Evolutionary conservation across 2,113 vertebrate genomes (phyloP).

Genomic region (Circaetus gallicus): DNA sequence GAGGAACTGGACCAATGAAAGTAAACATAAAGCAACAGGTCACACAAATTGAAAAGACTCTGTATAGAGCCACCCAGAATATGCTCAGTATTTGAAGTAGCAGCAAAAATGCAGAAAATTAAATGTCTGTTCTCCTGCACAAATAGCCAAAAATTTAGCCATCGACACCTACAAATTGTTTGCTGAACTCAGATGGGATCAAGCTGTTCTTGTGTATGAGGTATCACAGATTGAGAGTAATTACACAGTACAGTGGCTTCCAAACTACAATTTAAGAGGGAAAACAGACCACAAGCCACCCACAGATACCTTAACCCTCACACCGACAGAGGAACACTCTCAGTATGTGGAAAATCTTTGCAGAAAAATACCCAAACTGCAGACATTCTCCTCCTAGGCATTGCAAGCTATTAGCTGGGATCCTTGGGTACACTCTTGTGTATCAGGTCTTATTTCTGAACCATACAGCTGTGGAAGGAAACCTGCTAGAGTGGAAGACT

Average conservation of each 20-base stretch:
- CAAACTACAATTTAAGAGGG: not conserved
- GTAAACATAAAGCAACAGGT: not conserved
- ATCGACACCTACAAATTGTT: not conserved
- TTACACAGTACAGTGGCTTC: not conserved
- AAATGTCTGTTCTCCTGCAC: not conserved
- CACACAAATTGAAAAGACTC: not conserved
- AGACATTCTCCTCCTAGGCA: not conserved
- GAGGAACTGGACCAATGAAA: not conserved
- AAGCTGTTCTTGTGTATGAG: not conserved
- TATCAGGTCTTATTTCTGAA: not conserved
- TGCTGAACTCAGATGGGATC: not conserved
- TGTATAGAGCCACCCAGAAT: not conserved
- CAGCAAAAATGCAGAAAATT: not conserved
- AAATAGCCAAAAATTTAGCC: not conserved
- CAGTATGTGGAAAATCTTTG: not conserved
- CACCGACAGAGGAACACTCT: not conserved
- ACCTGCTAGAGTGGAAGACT: not conserved
- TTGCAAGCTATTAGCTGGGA: not conserved
- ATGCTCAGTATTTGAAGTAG: not conserved
- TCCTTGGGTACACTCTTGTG: not conserved
- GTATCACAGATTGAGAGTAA: not conserved
- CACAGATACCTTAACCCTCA: not conserved
- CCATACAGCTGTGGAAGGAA: not conserved
- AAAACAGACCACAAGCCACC: not conserved
- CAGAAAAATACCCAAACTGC: not conserved